Evolutionary conservation across 2,797 vertebrate genomes (phyloP).

Genomic region (Centropyge bicolor): DNA sequence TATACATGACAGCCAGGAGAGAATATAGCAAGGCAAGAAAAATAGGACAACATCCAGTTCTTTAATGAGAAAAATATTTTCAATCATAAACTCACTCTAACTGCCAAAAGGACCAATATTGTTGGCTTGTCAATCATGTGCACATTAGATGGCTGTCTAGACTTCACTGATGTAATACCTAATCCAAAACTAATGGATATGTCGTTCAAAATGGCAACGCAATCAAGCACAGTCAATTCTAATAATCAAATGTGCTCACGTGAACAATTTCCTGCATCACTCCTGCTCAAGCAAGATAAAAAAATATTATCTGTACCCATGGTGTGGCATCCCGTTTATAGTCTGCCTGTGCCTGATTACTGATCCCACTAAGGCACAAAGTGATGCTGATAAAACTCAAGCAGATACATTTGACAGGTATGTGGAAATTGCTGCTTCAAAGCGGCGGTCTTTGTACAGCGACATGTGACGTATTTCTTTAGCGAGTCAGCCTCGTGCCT

Average conservation of each 20-base stretch:
- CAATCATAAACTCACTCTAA: neutral
- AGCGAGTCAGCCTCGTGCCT: constrained; percentile 44
- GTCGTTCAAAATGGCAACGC: constrained; percentile 21
- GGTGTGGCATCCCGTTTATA: constrained; percentile 16
- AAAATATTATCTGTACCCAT: constrained; percentile 11
- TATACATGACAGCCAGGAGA: neutral
- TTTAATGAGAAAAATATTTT: neutral
- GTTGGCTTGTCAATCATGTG: constrained; percentile 8
- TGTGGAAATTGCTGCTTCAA: constrained; percentile 2
- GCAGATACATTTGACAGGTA: neutral
- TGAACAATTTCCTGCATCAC: constrained; percentile 22
- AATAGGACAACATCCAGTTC: neutral
- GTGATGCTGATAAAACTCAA: neutral
- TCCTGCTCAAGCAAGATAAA: constrained; percentile 15
- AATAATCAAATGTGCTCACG: constrained; percentile 33
- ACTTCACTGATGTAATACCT: constrained; percentile 41
- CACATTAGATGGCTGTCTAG: constrained; percentile 23
- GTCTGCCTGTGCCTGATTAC: neutral
- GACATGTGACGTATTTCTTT: constrained; percentile 28
- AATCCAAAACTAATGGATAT: constrained; percentile 39
- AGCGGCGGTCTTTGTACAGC: constrained; percentile 1
- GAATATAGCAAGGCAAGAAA: neutral
- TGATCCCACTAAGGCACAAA: neutral
- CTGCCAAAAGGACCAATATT: constrained; percentile 9
- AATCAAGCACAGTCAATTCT: constrained; percentile 22